phyloP scores from a whole-genome alignment of 2,888 invertebrate genomes.

The Anoplius nigerrimus region DNA sequence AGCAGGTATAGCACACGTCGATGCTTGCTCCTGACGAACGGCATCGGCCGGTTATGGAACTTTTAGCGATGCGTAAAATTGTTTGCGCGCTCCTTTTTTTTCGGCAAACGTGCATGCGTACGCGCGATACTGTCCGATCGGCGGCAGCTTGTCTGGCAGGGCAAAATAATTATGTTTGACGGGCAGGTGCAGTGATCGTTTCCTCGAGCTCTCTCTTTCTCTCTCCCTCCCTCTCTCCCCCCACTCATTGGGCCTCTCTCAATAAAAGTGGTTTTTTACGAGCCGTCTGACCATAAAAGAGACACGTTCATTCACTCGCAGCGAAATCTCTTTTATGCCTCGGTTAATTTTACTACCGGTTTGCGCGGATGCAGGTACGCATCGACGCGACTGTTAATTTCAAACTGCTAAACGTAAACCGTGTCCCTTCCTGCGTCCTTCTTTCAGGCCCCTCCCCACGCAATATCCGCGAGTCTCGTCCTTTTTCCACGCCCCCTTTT shows the following conservation, averaged over 20 bases:
- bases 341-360: slow-evolving; percentile 38
- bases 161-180: slow-evolving; percentile 46
- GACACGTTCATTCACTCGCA: slow-evolving; percentile 41
- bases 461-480: background rate
- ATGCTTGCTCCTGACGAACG: background rate
- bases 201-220: slow-evolving; percentile 19
- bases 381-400: slow-evolving; percentile 32
- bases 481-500: background rate
- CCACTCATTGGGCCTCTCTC: slow-evolving; percentile 2
- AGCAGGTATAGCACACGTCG: too few relatives aligned
- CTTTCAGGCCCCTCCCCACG: background rate
- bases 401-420: slow-evolving; percentile 11
- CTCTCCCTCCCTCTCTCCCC: background rate
- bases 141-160: background rate
- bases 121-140: slow-evolving; percentile 37
- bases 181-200: slow-evolving; percentile 24
- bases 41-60: slow-evolving; percentile 39
- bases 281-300: slow-evolving; percentile 36
- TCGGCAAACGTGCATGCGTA: slow-evolving; percentile 8
- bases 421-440: background rate
- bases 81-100: slow-evolving; percentile 32
- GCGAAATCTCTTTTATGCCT: slow-evolving; percentile 39
- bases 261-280: slow-evolving; percentile 34
- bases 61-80: slow-evolving; percentile 56
- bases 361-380: slow-evolving; percentile 14